Percentiles rank a stretch among this genome's conserved stretches.
These are phyloP conservation scores for Acanthopleura granulata DNA, from an alignment of 2,888 invertebrate species.

Conservation along the genomic window DNA sequence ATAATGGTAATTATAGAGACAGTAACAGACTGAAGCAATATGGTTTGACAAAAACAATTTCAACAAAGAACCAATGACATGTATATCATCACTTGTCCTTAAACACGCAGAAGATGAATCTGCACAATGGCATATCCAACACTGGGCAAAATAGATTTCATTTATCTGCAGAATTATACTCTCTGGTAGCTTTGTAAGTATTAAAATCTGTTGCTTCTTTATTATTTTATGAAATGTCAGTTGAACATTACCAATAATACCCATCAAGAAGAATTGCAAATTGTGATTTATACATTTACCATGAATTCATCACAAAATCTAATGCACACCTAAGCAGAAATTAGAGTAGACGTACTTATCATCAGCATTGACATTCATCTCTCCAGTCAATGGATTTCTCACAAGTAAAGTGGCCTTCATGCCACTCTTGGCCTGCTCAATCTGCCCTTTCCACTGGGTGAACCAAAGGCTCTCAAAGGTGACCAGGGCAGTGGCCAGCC, in stretches of 20 bases:
- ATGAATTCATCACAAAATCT: too few species aligned
- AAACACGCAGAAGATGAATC: too few species aligned
- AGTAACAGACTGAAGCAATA: neutral
- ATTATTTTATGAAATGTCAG: too few species aligned
- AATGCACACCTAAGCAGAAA: too few species aligned
- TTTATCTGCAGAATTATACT: too few species aligned
- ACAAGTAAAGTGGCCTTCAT: slow-evolving; percentile 65
- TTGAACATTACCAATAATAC: too few species aligned
- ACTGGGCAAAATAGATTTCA: too few species aligned
- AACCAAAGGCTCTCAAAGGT: slow-evolving; percentile 69
- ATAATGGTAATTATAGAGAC: neutral
- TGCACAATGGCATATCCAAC: too few species aligned
- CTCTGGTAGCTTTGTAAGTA: too few species aligned
- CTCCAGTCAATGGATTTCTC: slow-evolving; percentile 58
- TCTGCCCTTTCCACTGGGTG: slow-evolving; percentile 64
- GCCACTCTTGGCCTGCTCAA: slow-evolving; percentile 64
- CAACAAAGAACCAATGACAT: neutral
- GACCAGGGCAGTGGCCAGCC: slow-evolving; percentile 65
- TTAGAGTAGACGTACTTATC: slow-evolving; percentile 51
- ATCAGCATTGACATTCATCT: slow-evolving; percentile 66
- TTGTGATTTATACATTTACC: too few species aligned
- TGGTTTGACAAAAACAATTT: neutral
- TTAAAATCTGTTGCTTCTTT: too few species aligned
- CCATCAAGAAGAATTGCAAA: too few species aligned
- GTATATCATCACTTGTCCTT: neutral